Conservation (phyloP, 2,113 vertebrate genomes). For the Salvelinus sp. region DNA sequence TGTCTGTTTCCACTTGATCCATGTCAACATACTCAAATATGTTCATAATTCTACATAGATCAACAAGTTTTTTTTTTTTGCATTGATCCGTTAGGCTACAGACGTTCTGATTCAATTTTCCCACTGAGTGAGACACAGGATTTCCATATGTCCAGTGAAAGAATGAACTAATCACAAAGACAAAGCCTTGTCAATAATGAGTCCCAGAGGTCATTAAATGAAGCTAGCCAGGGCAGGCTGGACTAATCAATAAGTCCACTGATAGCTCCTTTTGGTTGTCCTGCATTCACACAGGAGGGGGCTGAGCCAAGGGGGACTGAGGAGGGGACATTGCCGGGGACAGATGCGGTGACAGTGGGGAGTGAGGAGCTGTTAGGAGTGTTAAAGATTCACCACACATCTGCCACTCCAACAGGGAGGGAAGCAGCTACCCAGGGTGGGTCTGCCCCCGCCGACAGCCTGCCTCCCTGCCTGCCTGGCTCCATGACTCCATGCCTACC, state of each 20-base stretch:
- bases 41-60: too few species aligned
- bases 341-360: conserved; percentile 76
- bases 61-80: too few species aligned
- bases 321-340: conserved; percentile 29
- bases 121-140: conserved; percentile 49
- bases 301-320: conserved; percentile 42
- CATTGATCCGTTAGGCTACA: neutral
- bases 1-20: too few species aligned
- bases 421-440: conserved; percentile 44
- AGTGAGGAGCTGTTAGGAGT: conserved; percentile 57
- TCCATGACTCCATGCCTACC: conserved; percentile 58
- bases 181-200: conserved; percentile 66
- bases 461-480: conserved; percentile 37
- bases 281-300: conserved; percentile 50
- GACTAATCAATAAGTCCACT: conserved; percentile 76
- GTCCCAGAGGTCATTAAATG: conserved; percentile 74
- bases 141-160: conserved; percentile 59
- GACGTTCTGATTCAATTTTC: conserved; percentile 18
- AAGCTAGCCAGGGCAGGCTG: conserved; percentile 53
- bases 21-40: too few species aligned
- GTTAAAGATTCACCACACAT: conserved; percentile 81
- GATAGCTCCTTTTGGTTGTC: conserved; percentile 54
- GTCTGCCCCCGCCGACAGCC: conserved; percentile 61
- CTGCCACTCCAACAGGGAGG: conserved; percentile 64
- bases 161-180: conserved; percentile 62